Conservation (phyloP, 2,888 invertebrate species). For the Meiosimyza platycephala region DNA sequence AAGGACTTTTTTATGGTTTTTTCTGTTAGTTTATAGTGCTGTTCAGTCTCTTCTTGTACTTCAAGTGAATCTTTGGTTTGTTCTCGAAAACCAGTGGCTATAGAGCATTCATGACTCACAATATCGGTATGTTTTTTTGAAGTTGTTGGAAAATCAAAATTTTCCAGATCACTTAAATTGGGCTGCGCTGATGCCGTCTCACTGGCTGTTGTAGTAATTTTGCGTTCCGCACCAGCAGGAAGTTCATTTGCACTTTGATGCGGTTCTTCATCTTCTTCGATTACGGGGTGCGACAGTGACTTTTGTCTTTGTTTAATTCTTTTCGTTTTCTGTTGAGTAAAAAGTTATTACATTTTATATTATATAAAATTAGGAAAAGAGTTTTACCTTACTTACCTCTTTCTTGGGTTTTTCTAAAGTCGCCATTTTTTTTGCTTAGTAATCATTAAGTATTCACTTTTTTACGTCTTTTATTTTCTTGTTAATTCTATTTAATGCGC, state of each 20-base stretch:
- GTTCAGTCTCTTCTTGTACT: not conserved
- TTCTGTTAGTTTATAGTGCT: not conserved
- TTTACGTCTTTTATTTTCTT: constrained; percentile 14
- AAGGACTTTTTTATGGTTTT: not conserved
- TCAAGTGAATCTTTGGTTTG: not conserved
- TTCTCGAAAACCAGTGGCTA: constrained; percentile 48
- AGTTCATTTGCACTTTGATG: constrained; percentile 21
- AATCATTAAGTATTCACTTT: not conserved
- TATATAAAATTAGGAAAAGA: constrained; percentile 16
- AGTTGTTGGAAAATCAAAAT: constrained; percentile 28
- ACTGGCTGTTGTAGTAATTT: not conserved
- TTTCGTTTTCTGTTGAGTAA: constrained; percentile 51
- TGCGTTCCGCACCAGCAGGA: constrained; percentile 42
- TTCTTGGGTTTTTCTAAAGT: constrained; percentile 64
- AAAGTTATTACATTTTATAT: not conserved
- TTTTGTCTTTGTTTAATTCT: constrained; percentile 43
- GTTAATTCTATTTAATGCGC: not conserved
- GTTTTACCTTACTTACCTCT: constrained; percentile 51
- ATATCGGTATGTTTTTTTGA: constrained; percentile 44
- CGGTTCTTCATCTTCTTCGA: constrained; percentile 42
- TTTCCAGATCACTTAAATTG: constrained; percentile 29
- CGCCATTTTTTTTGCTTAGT: constrained; percentile 56
- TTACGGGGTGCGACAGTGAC: constrained; percentile 21
- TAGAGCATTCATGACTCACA: constrained; percentile 56
- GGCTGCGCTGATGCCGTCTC: not conserved